Base-by-base conservation (phyloP, 2,797 vertebrate species). In the Syngnathus acus region DNA sequence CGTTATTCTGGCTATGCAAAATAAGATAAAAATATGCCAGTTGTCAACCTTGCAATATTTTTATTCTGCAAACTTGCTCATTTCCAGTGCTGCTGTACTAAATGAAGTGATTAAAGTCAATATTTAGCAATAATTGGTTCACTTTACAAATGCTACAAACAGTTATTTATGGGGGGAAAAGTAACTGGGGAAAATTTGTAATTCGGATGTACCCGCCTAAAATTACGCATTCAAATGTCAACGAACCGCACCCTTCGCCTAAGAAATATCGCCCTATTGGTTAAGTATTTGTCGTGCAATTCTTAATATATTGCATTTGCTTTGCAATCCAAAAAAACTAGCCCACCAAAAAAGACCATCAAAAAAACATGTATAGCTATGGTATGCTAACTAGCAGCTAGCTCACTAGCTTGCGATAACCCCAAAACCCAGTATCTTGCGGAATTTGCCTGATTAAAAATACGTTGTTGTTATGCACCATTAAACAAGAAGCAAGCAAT, bases 361-460 rank as follows among this genome's bases (percentile, higher is more conserved):
- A 11, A 62, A 62, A 43, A 60, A 65, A 2, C 43, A 16, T 32
- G 40, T 66, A 67, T 54, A 66, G 76, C 73, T 67, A 26, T 9
- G 11, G 17, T 38, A 9, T 68, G 81, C 77, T 67, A 80, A 66
- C 62, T 64, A 51, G 43, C 47, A 11, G 26, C 2, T 65, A 39
- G 51, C 21, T 43, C 19, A 19, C 1, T 50, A 42, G 19, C 13
- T 1, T 23, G 38, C 37, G 32, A n/a, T 37, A 66, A 32, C 1
- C 9, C 5, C 43, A 14, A 43, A 40, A n/a, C 16, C 16, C 48
- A 50, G 42, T 37, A 64, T 76, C 76, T 64, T 65, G 78, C 73
- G 58, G 0, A 4, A 13, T 37, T 39, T 16, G 45, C 9, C 45
- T 38, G 23, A n/a, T 51, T 21, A 8, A 40, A 50, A 38, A 7